A percentile compares a stretch with the other conserved stretches of the same genome.
Conservation (phyloP, 2,888 invertebrate genomes). For the Ischnus inquisitorius region DNA sequence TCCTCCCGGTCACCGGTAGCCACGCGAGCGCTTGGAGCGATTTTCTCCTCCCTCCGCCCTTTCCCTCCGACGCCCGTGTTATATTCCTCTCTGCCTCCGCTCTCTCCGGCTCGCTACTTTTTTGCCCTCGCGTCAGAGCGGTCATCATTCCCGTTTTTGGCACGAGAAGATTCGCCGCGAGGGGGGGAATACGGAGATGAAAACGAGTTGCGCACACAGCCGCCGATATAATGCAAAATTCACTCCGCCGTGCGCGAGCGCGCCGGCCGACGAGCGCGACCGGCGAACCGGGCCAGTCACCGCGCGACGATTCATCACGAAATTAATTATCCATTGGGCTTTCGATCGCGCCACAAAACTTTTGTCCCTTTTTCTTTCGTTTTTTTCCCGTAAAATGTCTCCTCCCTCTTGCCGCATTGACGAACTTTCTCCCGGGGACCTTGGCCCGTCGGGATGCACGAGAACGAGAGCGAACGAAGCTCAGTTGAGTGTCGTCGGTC, state of each 20-base stretch:
- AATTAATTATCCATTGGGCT: slow-evolving; percentile 84
- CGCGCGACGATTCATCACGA: slow-evolving; percentile 83
- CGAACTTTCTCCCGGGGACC: slow-evolving; percentile 13
- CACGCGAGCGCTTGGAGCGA: slow-evolving; percentile 83
- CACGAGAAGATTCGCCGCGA: slow-evolving; percentile 56
- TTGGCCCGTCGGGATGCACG: slow-evolving; percentile 39
- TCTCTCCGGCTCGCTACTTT: background rate
- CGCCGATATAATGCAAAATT: slow-evolving; percentile 45
- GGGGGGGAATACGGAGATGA: slow-evolving; percentile 2
- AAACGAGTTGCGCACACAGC: slow-evolving; percentile 29
- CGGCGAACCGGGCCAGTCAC: slow-evolving; percentile 77
- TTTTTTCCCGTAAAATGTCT: background rate
- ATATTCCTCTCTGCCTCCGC: slow-evolving; percentile 2
- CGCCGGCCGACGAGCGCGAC: slow-evolving; percentile 43
- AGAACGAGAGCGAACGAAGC: slow-evolving; percentile 52
- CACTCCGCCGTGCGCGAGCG: slow-evolving; percentile 1
- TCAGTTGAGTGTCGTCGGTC: slow-evolving; percentile 40
- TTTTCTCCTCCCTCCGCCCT: slow-evolving; percentile 69
- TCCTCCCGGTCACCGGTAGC: slow-evolving; percentile 74
- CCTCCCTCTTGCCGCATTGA: slow-evolving; percentile 6
- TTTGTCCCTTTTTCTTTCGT: slow-evolving; percentile 63
- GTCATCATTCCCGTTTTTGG: slow-evolving; percentile 62
- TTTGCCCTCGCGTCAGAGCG: slow-evolving; percentile 34
- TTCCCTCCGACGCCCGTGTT: slow-evolving; percentile 56
- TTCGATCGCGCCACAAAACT: slow-evolving; percentile 81